Conservation (phyloP, 2,888 invertebrate genomes). For the Esperia sulphurella region DNA sequence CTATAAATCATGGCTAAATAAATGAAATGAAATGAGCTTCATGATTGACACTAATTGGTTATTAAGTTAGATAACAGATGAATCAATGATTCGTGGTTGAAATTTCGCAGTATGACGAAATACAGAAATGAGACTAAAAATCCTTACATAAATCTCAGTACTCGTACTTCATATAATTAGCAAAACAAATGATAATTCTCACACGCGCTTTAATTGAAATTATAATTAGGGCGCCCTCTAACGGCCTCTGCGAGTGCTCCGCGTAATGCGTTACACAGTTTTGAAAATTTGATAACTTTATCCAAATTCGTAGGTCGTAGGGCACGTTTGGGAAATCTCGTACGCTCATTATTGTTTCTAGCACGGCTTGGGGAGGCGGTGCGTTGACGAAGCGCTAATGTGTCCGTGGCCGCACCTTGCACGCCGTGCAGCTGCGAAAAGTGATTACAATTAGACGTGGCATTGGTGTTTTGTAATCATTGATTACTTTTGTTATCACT, state of each 20-base stretch:
- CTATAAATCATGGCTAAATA: too few species aligned
- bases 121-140: not conserved
- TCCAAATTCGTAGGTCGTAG: conserved; percentile 70
- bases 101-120: too few species aligned
- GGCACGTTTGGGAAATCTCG: conserved; percentile 74
- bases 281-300: conserved; percentile 79
- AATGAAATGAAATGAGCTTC: too few species aligned
- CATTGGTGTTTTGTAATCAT: not conserved
- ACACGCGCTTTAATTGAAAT: conserved; percentile 49
- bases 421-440: not conserved
- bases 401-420: conserved; percentile 52
- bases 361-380: conserved; percentile 48
- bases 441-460: not conserved
- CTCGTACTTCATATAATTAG: not conserved
- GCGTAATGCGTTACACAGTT: conserved; percentile 71
- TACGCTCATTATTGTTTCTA: conserved; percentile 64
- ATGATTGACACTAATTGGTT: too few species aligned
- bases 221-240: conserved; percentile 60
- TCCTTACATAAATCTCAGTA: conserved; percentile 10
- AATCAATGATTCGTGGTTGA: too few species aligned
- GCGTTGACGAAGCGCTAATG: conserved; percentile 67
- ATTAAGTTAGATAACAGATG: too few species aligned
- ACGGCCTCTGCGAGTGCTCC: conserved; percentile 23
- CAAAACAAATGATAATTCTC: conserved; percentile 3
- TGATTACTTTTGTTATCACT: not conserved